Evolutionary conservation across 1,140 invertebrate species (phyloP).

Genomic region (Hyles vespertilio): DNA sequence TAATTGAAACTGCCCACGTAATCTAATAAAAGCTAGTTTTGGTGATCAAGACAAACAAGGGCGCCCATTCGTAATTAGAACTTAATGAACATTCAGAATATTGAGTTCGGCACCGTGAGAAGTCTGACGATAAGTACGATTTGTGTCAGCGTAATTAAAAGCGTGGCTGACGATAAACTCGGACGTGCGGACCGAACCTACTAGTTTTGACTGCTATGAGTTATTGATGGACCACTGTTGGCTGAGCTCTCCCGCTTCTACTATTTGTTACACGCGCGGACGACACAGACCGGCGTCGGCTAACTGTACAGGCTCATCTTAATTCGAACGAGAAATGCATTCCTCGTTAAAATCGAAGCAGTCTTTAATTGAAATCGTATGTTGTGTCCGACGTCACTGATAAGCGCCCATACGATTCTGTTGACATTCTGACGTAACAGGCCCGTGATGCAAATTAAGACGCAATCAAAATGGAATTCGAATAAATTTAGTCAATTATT

Average conservation of each 20-base stretch:
- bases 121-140: constrained; percentile 67
- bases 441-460: constrained; percentile 42
- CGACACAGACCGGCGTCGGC: constrained; percentile 21
- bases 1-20: constrained; percentile 75
- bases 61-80: constrained; percentile 73
- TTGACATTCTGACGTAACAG: constrained; percentile 48
- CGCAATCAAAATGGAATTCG: constrained; percentile 18
- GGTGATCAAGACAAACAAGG: constrained; percentile 72
- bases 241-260: constrained; percentile 28
- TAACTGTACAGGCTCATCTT: constrained; percentile 30
- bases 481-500: constrained; percentile 1
- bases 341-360: constrained; percentile 58
- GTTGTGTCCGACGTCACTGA: constrained; percentile 58
- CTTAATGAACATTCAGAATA: constrained; percentile 73
- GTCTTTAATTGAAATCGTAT: constrained; percentile 72
- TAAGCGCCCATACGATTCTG: constrained; percentile 47
- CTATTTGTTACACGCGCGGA: constrained; percentile 15
- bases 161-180: constrained; percentile 67
- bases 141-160: constrained; percentile 75
- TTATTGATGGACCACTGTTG: constrained; percentile 45
- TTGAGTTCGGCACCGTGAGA: constrained; percentile 71
- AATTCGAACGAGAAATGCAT: constrained; percentile 48
- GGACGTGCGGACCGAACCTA: constrained; percentile 55
- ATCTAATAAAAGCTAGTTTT: constrained; percentile 74
- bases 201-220: constrained; percentile 61